Conservation (phyloP, 30 jellyfish, hydroid and myxozoan species). For the Pseudorhiza aurosa region DNA sequence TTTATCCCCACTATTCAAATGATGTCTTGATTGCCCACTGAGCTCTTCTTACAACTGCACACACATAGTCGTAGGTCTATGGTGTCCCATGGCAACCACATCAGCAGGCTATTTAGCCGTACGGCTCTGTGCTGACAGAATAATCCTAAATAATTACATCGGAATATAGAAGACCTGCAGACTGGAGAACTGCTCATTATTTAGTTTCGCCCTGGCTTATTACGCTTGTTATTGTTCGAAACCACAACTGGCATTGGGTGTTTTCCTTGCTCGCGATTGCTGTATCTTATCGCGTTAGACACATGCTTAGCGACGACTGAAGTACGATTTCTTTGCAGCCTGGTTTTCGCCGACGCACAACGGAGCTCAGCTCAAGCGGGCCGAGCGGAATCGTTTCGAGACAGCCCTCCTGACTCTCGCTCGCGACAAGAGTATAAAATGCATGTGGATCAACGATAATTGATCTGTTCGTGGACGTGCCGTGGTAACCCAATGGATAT, state of each 20-base stretch:
- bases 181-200: background rate
- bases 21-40: background rate
- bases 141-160: background rate
- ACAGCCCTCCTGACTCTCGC: background rate
- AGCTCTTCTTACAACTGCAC: background rate
- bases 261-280: background rate
- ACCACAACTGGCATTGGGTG: too few relatives aligned
- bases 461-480: background rate
- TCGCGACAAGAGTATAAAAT: background rate
- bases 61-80: background rate
- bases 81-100: constrained; percentile 37
- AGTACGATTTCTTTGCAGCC: background rate
- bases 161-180: constrained; percentile 14
- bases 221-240: background rate
- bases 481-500: background rate
- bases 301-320: background rate
- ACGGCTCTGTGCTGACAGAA: constrained; percentile 30
- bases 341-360: too few relatives aligned
- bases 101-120: constrained; percentile 29
- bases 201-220: background rate
- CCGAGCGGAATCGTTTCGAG: too few relatives aligned
- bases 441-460: background rate
- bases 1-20: too few relatives aligned
- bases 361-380: too few relatives aligned
- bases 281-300: background rate